A percentile compares a stretch with the other conserved stretches of the same genome.
Conservation (phyloP, 2,888 invertebrate species). For the Phalera bucephala region DNA sequence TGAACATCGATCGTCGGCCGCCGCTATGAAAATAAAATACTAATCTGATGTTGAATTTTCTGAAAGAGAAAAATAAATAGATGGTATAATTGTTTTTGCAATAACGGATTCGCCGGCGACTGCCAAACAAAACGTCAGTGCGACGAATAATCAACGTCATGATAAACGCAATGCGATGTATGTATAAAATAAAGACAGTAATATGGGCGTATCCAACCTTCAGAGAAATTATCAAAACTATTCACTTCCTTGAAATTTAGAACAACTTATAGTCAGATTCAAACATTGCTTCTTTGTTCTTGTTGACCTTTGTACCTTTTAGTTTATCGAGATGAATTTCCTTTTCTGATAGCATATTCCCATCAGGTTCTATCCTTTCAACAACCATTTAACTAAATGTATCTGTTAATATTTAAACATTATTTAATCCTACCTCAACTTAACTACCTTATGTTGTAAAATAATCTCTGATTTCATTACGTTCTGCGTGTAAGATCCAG, state of each 20-base stretch:
- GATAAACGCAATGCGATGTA: conserved; percentile 27
- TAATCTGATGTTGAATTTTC: conserved; percentile 1
- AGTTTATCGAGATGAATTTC: too few species aligned
- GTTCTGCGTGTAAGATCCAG: conserved; percentile 1
- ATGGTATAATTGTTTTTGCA: conserved; percentile 23
- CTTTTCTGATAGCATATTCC: too few species aligned
- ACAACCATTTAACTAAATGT: too few species aligned
- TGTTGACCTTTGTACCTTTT: too few species aligned
- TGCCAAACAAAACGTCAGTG: conserved; percentile 26
- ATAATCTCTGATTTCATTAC: background rate
- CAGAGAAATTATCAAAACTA: background rate
- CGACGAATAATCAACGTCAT: conserved; percentile 26
- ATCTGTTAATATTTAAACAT: too few species aligned
- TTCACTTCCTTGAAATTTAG: too few species aligned
- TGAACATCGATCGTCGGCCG: background rate
- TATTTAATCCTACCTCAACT: too few species aligned
- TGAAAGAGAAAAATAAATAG: conserved; percentile 24
- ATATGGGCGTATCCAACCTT: conserved; percentile 18
- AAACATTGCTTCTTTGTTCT: too few species aligned
- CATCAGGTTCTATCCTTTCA: too few species aligned
- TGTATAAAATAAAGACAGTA: conserved; percentile 25
- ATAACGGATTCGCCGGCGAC: conserved; percentile 10
- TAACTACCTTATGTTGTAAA: background rate
- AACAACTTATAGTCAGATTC: too few species aligned
- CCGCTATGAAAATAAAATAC: background rate